Base-by-base conservation (phyloP, 1,140 invertebrate genomes). In the Drosophila novamexicana region DNA sequence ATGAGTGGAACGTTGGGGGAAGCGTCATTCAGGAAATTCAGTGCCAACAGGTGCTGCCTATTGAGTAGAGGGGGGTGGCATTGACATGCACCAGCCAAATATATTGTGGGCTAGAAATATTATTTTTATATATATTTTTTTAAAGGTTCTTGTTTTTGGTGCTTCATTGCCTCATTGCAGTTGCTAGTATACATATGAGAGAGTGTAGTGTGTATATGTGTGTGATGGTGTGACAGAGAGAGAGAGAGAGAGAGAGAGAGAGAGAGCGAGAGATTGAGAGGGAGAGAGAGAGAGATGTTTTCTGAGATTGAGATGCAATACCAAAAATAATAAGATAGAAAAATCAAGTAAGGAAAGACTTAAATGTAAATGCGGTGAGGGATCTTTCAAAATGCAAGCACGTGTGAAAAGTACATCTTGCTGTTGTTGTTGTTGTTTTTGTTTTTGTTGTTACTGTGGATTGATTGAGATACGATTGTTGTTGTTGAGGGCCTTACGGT, bases 331-430 rank as follows among this genome's bases (percentile, higher is more conserved):
- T 70, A 83, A 72, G 45, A 77, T 54, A 75, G 54, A 62, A 34
- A 82, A 79, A 66, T 77, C 54, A 78, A 54, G 22, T 58, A 56
- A 10, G 62, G 18, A 75, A 16, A 78, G 66, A 71, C 61, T 73
- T 52, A 71, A 63, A 75, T 37, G 57, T 54, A 56, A 78, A 78
- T 69, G 71, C 62, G 63, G 68, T 85, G 62, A 78, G 62, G 52
- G 22, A 69, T 75, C 32, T 49, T 64, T 79, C 70, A 61, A 86
- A 79, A 86, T 86, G 82, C 82, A 89, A 89, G 84, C 84, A 81
- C 64, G 77, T 89, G 84, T 80, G 50, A 68, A 37, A 59, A 34
- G 18, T 74, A 59, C 54, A 67, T 72, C 49, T 76, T 63, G 37
- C 77, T 77, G 44, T 63, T 71, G 69, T 85, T 34, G 40, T 81